phyloP scores from a whole-genome alignment of 2,797 vertebrate species.

The Linurgus olivaceus region DNA sequence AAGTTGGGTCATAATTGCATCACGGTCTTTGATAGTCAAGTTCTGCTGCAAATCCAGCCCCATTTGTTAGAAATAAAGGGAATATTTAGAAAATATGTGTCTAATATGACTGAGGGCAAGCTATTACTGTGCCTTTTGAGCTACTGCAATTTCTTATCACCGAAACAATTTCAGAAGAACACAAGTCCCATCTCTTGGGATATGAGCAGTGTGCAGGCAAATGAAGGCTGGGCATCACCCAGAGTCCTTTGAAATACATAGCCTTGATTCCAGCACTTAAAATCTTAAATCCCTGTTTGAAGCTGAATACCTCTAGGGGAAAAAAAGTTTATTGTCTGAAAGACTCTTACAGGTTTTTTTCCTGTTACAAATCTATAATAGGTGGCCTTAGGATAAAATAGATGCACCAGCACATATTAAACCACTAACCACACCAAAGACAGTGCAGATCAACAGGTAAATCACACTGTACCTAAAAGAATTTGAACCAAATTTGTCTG shows the following conservation, averaged over 20 bases:
- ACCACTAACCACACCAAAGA: not conserved
- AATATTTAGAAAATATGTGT: not conserved
- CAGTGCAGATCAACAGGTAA: not conserved
- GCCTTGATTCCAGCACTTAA: not conserved
- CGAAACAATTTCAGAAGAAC: not conserved
- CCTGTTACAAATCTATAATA: not conserved
- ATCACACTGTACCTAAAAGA: not conserved
- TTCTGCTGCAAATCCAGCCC: not conserved
- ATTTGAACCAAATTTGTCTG: not conserved
- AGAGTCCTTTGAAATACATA: not conserved
- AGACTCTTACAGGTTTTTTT: not conserved
- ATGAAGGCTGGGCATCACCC: not conserved
- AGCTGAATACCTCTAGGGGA: not conserved
- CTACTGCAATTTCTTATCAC: not conserved
- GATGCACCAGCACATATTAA: not conserved
- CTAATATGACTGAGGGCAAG: not conserved
- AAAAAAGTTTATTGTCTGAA: not conserved
- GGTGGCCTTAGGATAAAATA: not conserved
- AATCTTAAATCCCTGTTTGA: not conserved
- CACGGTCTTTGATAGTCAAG: not conserved
- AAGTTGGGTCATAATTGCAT: not conserved
- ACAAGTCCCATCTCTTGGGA: not conserved
- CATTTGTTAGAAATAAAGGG: not conserved
- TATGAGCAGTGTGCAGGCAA: not conserved
- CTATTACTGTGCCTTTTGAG: not conserved